A percentile compares a stretch with the other conserved stretches of the same genome.
These are phyloP conservation scores for Diorhabda sublineata DNA, from an alignment of 1,140 invertebrate genomes.

Conservation along the genomic window DNA sequence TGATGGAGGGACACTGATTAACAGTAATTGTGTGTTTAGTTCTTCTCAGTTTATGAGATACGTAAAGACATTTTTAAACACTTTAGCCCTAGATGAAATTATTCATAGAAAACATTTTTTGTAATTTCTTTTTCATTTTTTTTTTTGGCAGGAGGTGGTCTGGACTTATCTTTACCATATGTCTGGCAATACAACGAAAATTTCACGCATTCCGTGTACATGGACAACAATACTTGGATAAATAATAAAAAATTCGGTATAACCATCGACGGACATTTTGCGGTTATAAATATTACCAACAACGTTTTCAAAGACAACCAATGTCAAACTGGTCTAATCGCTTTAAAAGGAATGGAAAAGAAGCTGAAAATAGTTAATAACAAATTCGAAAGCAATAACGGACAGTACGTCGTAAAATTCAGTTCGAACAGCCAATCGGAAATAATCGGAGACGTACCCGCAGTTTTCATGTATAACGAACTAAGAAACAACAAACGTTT, in stretches of 20 bases:
- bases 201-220: slow-evolving; percentile 83
- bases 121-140: neutral
- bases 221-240: slow-evolving; percentile 82
- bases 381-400: slow-evolving; percentile 77
- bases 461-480: slow-evolving; percentile 74
- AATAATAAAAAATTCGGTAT: slow-evolving; percentile 83
- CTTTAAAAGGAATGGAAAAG: slow-evolving; percentile 95
- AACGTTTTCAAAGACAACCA: slow-evolving; percentile 84
- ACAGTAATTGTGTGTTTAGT: too few relatives aligned
- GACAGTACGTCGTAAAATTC: slow-evolving; percentile 84
- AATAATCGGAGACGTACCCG: slow-evolving; percentile 78
- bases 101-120: too few relatives aligned
- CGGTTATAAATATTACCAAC: slow-evolving; percentile 74
- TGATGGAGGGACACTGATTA: too few relatives aligned
- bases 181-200: slow-evolving; percentile 95
- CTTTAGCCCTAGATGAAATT: too few relatives aligned
- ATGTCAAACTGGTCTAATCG: slow-evolving; percentile 78
- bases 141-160: slow-evolving; percentile 57
- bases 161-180: slow-evolving; percentile 82
- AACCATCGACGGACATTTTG: slow-evolving; percentile 87
- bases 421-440: slow-evolving; percentile 89
- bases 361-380: slow-evolving; percentile 76
- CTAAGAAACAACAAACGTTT: slow-evolving; percentile 67
- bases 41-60: too few relatives aligned
- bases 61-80: too few relatives aligned